Percentiles rank a stretch among this genome's conserved stretches.
Evolutionary conservation across 2,888 invertebrate genomes (phyloP).

Genomic region (Hyposoter dolosus): DNA sequence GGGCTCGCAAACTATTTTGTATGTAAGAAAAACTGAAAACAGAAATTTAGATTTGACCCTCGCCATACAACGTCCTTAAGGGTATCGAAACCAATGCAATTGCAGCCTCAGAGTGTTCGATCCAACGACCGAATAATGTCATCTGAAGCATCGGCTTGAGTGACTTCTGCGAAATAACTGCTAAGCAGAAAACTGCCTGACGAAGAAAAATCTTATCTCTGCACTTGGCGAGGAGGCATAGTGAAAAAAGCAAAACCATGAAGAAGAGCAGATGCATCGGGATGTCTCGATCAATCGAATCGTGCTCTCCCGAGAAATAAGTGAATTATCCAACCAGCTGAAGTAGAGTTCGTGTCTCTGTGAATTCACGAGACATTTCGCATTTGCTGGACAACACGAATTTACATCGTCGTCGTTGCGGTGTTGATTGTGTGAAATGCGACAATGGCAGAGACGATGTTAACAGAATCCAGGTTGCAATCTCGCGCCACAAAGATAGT

Average conservation of each 20-base stretch:
- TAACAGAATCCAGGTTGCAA: constrained; percentile 20
- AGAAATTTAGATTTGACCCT: too few relatives aligned
- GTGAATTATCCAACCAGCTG: constrained; percentile 35
- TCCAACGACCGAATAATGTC: not conserved
- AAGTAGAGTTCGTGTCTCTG: constrained; percentile 22
- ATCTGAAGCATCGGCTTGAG: not conserved
- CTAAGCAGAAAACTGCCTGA: not conserved
- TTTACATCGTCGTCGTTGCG: not conserved
- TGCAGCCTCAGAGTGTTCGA: not conserved
- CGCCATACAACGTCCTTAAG: too few relatives aligned
- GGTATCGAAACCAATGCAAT: not conserved
- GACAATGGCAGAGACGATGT: constrained; percentile 12
- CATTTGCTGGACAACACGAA: constrained; percentile 8
- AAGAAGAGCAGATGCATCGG: constrained; percentile 8
- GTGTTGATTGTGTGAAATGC: not conserved
- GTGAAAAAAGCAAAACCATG: not conserved
- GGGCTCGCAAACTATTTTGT: too few relatives aligned
- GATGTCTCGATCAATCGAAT: constrained; percentile 40
- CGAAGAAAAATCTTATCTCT: constrained; percentile 29
- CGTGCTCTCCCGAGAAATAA: constrained; percentile 48
- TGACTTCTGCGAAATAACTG: not conserved
- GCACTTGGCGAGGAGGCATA: not conserved
- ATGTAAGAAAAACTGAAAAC: too few relatives aligned
- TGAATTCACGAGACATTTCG: constrained; percentile 40
- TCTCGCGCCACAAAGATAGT: constrained; percentile 11